Conservation (phyloP, 1,140 invertebrate species). For the Diorhabda carinulata region DNA sequence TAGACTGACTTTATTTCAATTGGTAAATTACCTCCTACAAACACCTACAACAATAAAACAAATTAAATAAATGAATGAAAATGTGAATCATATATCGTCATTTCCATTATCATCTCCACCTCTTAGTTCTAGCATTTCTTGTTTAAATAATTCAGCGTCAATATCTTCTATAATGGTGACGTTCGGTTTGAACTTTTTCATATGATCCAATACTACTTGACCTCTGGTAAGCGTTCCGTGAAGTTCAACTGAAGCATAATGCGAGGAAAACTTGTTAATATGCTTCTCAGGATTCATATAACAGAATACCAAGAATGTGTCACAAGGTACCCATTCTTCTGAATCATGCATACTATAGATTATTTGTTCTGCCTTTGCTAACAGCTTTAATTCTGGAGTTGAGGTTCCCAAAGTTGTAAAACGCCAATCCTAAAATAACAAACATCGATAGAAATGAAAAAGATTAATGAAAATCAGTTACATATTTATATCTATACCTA, state of each 20-base stretch:
- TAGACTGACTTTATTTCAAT: no score
- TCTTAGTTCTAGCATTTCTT: conserved; percentile 13
- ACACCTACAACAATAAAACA: no score
- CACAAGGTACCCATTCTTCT: conserved; percentile 53
- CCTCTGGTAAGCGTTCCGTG: conserved; percentile 56
- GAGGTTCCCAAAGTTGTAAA: conserved; percentile 49
- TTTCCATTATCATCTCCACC: no score
- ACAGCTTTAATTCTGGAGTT: conserved; percentile 48
- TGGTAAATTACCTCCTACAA: no score
- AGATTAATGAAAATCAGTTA: no score
- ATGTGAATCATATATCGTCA: no score
- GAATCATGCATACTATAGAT: conserved; percentile 41
- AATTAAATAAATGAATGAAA: no score
- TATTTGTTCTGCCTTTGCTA: conserved; percentile 54
- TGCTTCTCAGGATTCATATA: conserved; percentile 49
- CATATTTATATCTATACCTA: no score
- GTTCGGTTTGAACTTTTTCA: conserved; percentile 51
- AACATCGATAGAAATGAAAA: not conserved
- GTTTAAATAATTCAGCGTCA: conserved; percentile 51
- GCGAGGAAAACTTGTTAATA: conserved; percentile 33
- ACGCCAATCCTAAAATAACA: conserved; percentile 55
- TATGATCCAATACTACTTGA: conserved; percentile 58
- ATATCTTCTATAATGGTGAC: conserved; percentile 53
- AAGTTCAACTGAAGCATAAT: conserved; percentile 57
- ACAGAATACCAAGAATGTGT: conserved; percentile 54